Evolutionary conservation across 2,797 vertebrate species (phyloP).

Genomic region (Phalloptychus januarius): DNA sequence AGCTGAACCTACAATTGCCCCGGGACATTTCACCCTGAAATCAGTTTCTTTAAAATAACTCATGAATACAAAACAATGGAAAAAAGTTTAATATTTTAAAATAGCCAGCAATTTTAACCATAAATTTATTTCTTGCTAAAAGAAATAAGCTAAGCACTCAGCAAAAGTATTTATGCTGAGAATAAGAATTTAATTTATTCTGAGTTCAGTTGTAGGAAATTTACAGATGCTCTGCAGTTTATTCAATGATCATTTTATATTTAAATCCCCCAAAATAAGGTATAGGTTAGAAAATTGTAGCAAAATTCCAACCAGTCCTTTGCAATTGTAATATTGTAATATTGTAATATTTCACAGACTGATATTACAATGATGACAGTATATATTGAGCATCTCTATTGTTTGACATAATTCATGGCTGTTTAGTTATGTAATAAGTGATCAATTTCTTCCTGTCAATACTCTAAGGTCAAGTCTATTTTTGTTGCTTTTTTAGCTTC

Average conservation of each 20-base stretch:
- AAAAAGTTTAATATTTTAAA: neutral
- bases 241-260: neutral
- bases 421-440: neutral
- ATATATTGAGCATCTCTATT: neutral
- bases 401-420: neutral
- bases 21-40: slow-evolving; percentile 7
- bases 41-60: neutral
- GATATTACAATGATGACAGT: neutral
- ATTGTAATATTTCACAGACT: neutral
- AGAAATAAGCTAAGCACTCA: neutral
- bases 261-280: neutral
- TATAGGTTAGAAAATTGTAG: neutral
- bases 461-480: neutral
- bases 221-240: neutral
- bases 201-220: neutral
- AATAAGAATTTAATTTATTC: neutral
- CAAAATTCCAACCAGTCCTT: neutral
- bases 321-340: neutral
- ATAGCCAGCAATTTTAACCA: too few relatives aligned
- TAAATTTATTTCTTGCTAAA: neutral
- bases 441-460: neutral
- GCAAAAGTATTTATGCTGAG: neutral
- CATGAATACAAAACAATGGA: neutral
- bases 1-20: slow-evolving; percentile 12
- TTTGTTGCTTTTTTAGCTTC: neutral